Percentiles rank a stretch among this genome's conserved stretches.
phyloP scores from a whole-genome alignment of 2,113 vertebrate genomes.

The Mobula hypostoma region DNA sequence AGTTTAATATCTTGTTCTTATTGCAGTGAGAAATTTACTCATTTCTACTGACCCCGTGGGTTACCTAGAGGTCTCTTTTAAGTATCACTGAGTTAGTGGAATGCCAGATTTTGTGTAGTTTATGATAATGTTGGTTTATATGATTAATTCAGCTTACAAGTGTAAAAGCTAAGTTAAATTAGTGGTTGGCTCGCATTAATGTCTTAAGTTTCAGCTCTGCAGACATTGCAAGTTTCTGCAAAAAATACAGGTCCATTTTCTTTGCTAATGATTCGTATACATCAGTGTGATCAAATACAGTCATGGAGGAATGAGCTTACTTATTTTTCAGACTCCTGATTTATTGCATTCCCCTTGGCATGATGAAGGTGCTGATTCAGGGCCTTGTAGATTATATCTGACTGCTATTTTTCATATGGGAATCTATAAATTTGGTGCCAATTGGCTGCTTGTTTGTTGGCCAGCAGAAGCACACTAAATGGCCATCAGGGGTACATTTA shows the following conservation, averaged over 20 bases:
- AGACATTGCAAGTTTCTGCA: not conserved
- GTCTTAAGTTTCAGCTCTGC: not conserved
- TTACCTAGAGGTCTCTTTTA: not conserved
- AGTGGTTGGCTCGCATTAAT: not conserved
- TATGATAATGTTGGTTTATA: not conserved
- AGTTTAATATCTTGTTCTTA: not conserved
- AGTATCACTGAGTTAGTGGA: slow-evolving; percentile 10
- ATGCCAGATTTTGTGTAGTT: not conserved
- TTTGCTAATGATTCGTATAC: not conserved
- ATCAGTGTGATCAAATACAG: not conserved
- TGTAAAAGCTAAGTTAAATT: not conserved
- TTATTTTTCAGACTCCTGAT: not conserved
- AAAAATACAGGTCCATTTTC: not conserved
- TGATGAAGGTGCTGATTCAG: not conserved
- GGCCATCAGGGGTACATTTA: not conserved
- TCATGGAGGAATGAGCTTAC: not conserved
- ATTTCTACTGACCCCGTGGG: not conserved
- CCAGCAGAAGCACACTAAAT: not conserved
- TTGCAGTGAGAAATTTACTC: not conserved
- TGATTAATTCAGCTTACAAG: not conserved
- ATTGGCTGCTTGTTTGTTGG: not conserved
- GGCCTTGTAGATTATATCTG: not conserved
- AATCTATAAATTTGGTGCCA: not conserved
- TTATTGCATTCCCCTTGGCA: not conserved
- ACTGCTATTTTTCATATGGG: not conserved